Base-by-base conservation (phyloP, 2,888 invertebrate species). In the Orthonychiurus folsomi region DNA sequence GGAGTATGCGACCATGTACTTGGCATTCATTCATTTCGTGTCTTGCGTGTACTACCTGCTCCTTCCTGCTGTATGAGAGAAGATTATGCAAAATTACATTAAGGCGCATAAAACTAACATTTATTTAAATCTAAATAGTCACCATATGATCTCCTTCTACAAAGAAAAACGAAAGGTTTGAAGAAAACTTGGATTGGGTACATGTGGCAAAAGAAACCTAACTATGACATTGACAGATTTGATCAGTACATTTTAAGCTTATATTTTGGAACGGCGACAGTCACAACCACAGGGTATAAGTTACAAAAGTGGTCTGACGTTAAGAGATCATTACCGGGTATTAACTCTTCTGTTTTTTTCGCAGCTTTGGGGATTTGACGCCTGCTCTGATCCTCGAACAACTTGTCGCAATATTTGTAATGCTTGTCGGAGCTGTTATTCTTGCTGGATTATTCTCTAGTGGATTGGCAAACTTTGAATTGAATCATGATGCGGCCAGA, bases 281-380 rank as follows among this genome's bases (percentile, higher is more conserved):
- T 72, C 37, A 70, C 72, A 2, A 72, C 70, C 3, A 68, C 69
- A 12, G 72, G 72, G 66, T 71, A n/a, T 59, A 9, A n/a, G 9
- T 15, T 52, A n/a, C n/a, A 37, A 37, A 37, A 5, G 5, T 37
- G 15, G 5, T 37, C 37, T 9, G 37, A 37, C 37, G 5, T 37
- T 15, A 37, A 37, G 15, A 9, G 5, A 37, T 9, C 9, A 37
- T 37, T 9, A 37, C 37, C 37, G 5, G 5, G 37, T 9, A 5
- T 21, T 57, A 47, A 9, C 3, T 24, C 25, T 37, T 5, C 15
- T 37, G 15, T 37, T 15, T 37, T 15, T 15, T 9, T 9, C 5
- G n/a, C 18, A 70, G 70, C 9, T 70, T 65, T 50, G 69, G 70
- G 2, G 70, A 70, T 50, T 52, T 69, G 1, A 25, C 50, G 28